Evolutionary conservation across 2,888 invertebrate species (phyloP), one percentile per base, ranked within the genome.

Genomic region (Drosophila mimetica): DNA sequence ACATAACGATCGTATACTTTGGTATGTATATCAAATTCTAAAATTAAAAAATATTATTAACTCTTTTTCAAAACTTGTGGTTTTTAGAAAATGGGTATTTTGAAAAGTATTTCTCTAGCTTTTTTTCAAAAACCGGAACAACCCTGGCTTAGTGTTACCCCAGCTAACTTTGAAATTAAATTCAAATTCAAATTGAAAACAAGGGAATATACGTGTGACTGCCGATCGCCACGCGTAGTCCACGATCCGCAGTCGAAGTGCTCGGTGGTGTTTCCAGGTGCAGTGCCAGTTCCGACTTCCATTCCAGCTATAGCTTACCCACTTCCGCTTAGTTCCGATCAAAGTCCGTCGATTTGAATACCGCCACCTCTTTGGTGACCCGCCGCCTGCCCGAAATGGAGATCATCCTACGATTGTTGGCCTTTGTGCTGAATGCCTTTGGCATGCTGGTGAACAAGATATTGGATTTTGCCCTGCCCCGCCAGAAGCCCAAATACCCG

Each of bases 391-490:
- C 28, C 16, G 61, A 25, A 48, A 90, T 90, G 90, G 84, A 88
- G 66, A 42, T 80, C 28, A 1, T 88, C 1, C 28, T 89, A 42
- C 87, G 85, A 9, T 32, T 88, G n/a, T 2, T 89, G 9, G 75
- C 76, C 20, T 41, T 74, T 0, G 39, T 90, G 22, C 30, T 85
- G 4, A 86, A 77, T 55, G 54, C 73, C 11, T 4, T 89, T 22
- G 81, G 80, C 2, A 58, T 74, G 9, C 4, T 85, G 6, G 32
- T 88, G 18, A 89, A 87, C 53, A 65, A 48, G 1, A 14, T 89
- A 1, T 30, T 83, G 16, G 79, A 81, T 28, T 47, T 73, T n/a
- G 3, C 85, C 3, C 2, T 77, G n/a, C 50, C 69, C 4, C 74
- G 74, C 1, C 55, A 69, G 28, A 54, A n/a, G 13, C 88, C 90